Base-by-base conservation (phyloP, 1,140 invertebrate genomes). In the Heliconius hewitsoni region DNA sequence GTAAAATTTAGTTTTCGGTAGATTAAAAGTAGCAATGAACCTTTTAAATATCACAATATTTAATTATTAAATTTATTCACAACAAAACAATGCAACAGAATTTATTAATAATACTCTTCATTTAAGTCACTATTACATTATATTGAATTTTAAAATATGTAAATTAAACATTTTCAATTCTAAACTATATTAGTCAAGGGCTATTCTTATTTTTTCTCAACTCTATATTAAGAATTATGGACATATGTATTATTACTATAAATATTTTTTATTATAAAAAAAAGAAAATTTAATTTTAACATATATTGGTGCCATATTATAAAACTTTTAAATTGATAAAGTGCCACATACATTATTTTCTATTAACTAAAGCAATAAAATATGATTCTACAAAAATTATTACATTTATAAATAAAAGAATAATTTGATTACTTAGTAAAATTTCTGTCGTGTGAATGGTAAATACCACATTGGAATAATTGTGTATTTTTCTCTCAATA, bases 401-500 rank as follows among this genome's bases (percentile, higher is more conserved):
- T 30, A 30, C n/a, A 66, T 66, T 27, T 30, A 27, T 57, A 55
- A 74, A 16, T 46, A 18, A 37, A 75, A 55, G 30, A 34, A 19
- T 52, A 57, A 57, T 57, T 34, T 75, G 37, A 57, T 37, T 75
- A 60, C 46, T 57, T 34, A 55, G 30, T 50, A 75, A 50, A 34
- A 13, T 74, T 74, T 71, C 71, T 73, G 52, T 73, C 55, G 50
- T 80, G 46, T 42, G 70, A 77, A 77, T 52, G 78, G 81, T 85
- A 81, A 23, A 82, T 78, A 82, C 70, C 73, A 82, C 74, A 86
- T 85, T 87, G 82, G 76, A 78, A 85, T 82, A 80, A 60, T 80
- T 82, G 80, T 85, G 88, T 92, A 92, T 92, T 94, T 80, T 92
- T 90, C 90, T 92, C 90, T 92, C 87, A 86, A 84, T 89, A 93